Percentiles rank a stretch among this genome's conserved stretches.
These are phyloP conservation scores for Geotrypetes seraphini DNA, from an alignment of 2,797 vertebrate species.

Conservation along the genomic window DNA sequence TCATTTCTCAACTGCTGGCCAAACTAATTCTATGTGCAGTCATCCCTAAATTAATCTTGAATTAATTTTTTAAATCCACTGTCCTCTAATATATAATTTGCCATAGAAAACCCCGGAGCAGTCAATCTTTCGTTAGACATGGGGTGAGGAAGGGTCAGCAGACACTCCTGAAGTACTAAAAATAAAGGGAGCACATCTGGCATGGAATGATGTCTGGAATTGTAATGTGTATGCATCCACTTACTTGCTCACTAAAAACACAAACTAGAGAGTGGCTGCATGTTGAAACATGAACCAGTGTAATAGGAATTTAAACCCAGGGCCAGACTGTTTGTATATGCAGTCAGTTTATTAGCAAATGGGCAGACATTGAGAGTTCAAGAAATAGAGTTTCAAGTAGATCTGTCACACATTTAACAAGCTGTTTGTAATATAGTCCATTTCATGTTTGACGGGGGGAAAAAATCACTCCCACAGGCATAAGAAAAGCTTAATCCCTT, in stretches of 20 bases:
- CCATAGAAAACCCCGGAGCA: slow-evolving; percentile 46
- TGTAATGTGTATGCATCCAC: slow-evolving; percentile 55
- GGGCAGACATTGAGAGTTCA: slow-evolving; percentile 26
- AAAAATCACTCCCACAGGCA: slow-evolving; percentile 30
- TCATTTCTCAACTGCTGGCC: slow-evolving; percentile 45
- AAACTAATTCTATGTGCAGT: slow-evolving; percentile 45
- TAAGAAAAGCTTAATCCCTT: slow-evolving; percentile 14
- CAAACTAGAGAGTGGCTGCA: slow-evolving; percentile 32
- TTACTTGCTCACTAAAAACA: slow-evolving; percentile 49
- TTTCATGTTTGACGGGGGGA: slow-evolving; percentile 22
- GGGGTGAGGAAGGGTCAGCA: slow-evolving; percentile 68
- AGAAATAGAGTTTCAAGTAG: slow-evolving; percentile 22
- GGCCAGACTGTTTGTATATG: slow-evolving; percentile 57
- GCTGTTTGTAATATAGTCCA: slow-evolving; percentile 46
- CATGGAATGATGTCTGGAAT: slow-evolving; percentile 64
- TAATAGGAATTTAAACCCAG: slow-evolving; percentile 54
- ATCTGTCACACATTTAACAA: slow-evolving; percentile 46
- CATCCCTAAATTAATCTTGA: slow-evolving; percentile 51
- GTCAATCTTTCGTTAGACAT: slow-evolving; percentile 75
- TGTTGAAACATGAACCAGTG: slow-evolving; percentile 58
- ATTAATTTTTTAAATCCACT: slow-evolving; percentile 55
- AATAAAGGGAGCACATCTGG: slow-evolving; percentile 68
- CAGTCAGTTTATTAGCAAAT: slow-evolving; percentile 44
- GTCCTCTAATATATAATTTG: slow-evolving; percentile 51
- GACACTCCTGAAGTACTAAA: slow-evolving; percentile 60